Evolutionary conservation across 2,888 invertebrate species (phyloP), one percentile per base, ranked within the genome.

Genomic region (Urechis unicinctus): DNA sequence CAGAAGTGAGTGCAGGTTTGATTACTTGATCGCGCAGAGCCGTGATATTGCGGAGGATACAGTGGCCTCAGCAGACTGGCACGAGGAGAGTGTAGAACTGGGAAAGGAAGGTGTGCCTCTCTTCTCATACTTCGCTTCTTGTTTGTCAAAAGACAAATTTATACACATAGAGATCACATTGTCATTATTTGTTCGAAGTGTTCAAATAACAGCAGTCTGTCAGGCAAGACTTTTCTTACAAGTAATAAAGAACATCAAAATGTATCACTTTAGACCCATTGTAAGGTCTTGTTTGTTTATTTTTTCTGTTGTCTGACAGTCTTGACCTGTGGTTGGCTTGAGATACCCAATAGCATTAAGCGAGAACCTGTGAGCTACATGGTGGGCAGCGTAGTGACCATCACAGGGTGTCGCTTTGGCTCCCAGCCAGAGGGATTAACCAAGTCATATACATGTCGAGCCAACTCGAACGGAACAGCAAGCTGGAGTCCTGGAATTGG

Each of bases 351-450:
- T n/a, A 50, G 50, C 50, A 36, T 36, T 5, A 13, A 36, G 36
- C 9, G 17, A 6, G 36, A 50, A 24, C 50, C 50, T 4, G 22
- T 36, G 5, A 50, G 50, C 50, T 50, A 50, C 50, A 13, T 50
- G 5, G 50, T 50, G 13, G 50, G 50, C 41, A 50, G 50, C 22
- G 6, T 6, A 36, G 50, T 50, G 36, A 50, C 50, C 21, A 36
- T 50, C 41, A 13, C 22, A 9, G 50, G 50, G 4, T 50, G 50
- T 36, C 36, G 36, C 36, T 36, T 13, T 36, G 36, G 36, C 36
- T 36, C 9, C 36, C 36, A 36, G 17, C 17, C 17, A 17, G 36
- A 36, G 36, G 36, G 36, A 9, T 13, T 17, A 9, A 36, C 9
- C 9, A 36, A 36, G 36, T 36, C 36, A 36, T 36, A 36, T 17